Base-by-base conservation (phyloP, 2,113 vertebrate species). In the Melanocharis versteri region DNA sequence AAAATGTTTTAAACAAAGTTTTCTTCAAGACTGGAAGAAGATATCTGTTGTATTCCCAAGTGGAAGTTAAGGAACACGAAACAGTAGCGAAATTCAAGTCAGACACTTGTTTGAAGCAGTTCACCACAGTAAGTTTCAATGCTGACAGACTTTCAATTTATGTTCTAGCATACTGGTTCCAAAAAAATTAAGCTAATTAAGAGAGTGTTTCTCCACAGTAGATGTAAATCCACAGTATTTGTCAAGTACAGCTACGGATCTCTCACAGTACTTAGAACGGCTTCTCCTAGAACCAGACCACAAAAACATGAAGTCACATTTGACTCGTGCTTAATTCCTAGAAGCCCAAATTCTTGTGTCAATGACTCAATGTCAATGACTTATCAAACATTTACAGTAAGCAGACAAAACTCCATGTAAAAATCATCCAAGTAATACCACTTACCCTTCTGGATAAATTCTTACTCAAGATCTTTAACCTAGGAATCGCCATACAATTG, bases 271-370 rank as follows among this genome's bases (percentile, higher is more conserved):
- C 6, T 64, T 48, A 26, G 9, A 35, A 45, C 6, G 12, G 10
- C 16, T 89, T 51, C 26, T 62, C 11, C 15, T 37, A 48, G 33
- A 42, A 42, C 6, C 14, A 90, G 27, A 73, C 2, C 33, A 73
- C 0, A 0, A 82, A 70, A 70, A 84, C 27, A 44, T 1, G 1
- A 21, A 73, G 39, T 8, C 2, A 2, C 26, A 50, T 68, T 35
- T 35, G 23, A 71, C 9, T 62, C 16, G 22, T 0, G 2, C 7
- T 13, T 21, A 54, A 66, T n/a, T 66, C 28, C 39, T 33, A 70
- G 19, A 78, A 78, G 17, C 10, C 11, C 5, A 70, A 56, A n/a
- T 31, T 50, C n/a, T 57, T 75, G 4, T 23, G 24, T 15, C 65
- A 51, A 7, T 39, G 17, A 57, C 10, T 72, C 10, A 0, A 3